Base-by-base conservation (phyloP, 2,888 invertebrate genomes). In the Nysson spinosus region DNA sequence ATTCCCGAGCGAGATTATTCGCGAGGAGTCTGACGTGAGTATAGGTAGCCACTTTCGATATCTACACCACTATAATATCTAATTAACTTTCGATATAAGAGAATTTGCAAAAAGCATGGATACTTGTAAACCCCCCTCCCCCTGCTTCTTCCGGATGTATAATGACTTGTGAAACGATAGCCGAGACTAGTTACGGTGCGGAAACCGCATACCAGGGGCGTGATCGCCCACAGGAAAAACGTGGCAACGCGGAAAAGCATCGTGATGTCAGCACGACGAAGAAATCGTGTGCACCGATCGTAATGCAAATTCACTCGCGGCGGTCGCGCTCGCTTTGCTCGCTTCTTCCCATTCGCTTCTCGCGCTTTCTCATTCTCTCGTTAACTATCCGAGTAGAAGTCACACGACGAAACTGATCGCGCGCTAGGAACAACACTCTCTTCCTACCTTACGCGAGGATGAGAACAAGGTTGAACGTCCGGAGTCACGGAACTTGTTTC, bases 221-320 rank as follows among this genome's bases (percentile, higher is more conserved):
- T 80, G 83, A 83, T 83, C 77, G 80, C 78, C 80, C 65, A 74
- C 77, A 77, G 81, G 79, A 69, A 76, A 83, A 79, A 75, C 73
- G 73, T 71, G 73, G 77, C 69, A 79, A 79, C 78, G 72, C 75
- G 81, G 79, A 81, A 77, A 71, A 79, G 77, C 75, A 75, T 55
- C 67, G 60, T 49, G 55, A 61, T 63, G 47, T 43, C 60, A 49
- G 73, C 71, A 69, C 58, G 64, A 42, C 66, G 49, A 72, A 74
- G 72, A 77, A 69, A 63, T 32, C 44, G 49, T 61, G 70, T 69
- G 73, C 63, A 56, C 69, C 73, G 74, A 72, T 60, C 77, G 73
- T 78, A 78, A 83, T 84, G 85, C 80, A 81, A 84, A 85, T 85
- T 80, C 81, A 77, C 78, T 76, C 77, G 71, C 69, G 73, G 69